Evolutionary conservation across 2,888 invertebrate genomes (phyloP), one percentile per base, ranked within the genome.

Genomic region (Microctonus brassicae): DNA sequence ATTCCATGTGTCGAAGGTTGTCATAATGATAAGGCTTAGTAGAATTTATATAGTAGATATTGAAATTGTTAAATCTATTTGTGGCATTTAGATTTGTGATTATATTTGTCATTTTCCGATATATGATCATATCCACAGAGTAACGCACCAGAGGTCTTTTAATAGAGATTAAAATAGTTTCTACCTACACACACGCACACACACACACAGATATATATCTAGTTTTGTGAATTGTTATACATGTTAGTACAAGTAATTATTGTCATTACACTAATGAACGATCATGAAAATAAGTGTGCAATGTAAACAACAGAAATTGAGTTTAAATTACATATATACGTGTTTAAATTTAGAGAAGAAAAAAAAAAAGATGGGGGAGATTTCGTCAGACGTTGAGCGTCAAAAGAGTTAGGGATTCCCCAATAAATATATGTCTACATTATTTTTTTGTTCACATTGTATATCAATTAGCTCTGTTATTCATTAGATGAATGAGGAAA

Each of bases 1-100:
- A 79, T 80, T 77, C 80, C 79, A 65, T 71, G 71, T 10, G 29
- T 33, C 64, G 64, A 64, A 64, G 64, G 64, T 53, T 64, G 64
- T 10, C 26, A 53, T 33, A 22, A 53, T 22, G 34, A 53, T 64
- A 9, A 53, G 22, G 64, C 53, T 34, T n/a, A 7, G 20, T 17
- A 17, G 7, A 34, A 7, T 34, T 36, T 20, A 13, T n/a, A 53
- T 63, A 52, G n/a, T 63, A 6, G 0, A 55, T 5, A 26, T 26
- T 10, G 22, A n/a, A n/a, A n/a, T n/a, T n/a, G n/a, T n/a, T 53
- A 11, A 53, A 53, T 53, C 24, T 22, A 53, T 53, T 53, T 22
- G 53, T 22, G 53, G 3, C 13, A 57, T 29, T 57, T 17, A 6
- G 10, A 22, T 52, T 17, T 22, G 10, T 22, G 7, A 5, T 52